phyloP scores from a whole-genome alignment of 2,888 invertebrate species.

The Pediacus dermestoides region DNA sequence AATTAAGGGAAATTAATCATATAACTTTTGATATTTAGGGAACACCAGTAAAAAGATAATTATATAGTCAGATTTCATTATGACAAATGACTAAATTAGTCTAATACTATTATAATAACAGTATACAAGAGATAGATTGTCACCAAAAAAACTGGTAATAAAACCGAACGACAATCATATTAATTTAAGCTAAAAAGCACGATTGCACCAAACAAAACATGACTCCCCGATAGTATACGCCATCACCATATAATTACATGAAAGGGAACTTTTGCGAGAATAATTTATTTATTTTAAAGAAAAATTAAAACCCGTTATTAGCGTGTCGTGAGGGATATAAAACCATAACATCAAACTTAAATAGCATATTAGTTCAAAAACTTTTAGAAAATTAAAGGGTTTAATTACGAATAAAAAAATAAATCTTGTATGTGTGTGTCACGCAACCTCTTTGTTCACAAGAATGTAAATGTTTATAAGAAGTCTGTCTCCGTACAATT shows the following conservation, averaged over 20 bases:
- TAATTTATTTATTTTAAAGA: slow-evolving; percentile 19
- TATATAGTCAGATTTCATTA: slow-evolving; percentile 26
- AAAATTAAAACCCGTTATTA: slow-evolving; percentile 22
- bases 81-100: slow-evolving; percentile 43
- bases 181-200: slow-evolving; percentile 30
- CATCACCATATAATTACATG: slow-evolving; percentile 12
- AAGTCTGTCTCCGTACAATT: too few species aligned
- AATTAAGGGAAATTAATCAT: slow-evolving; percentile 33
- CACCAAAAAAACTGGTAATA: slow-evolving; percentile 23
- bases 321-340: slow-evolving; percentile 12
- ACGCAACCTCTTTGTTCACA: slow-evolving; percentile 8
- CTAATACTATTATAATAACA: slow-evolving; percentile 42
- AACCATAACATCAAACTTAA: slow-evolving; percentile 6
- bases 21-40: slow-evolving; percentile 26
- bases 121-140: slow-evolving; percentile 27
- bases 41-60: slow-evolving; percentile 21
- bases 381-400: not conserved
- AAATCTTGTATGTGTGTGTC: slow-evolving; percentile 4
- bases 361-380: slow-evolving; percentile 5
- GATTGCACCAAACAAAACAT: slow-evolving; percentile 14
- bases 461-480: too few species aligned
- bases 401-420: slow-evolving; percentile 6
- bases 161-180: slow-evolving; percentile 35
- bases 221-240: not conserved
- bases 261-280: slow-evolving; percentile 16